Base-by-base conservation (phyloP, 2,888 invertebrate genomes). In the Cremastinae sp. region DNA sequence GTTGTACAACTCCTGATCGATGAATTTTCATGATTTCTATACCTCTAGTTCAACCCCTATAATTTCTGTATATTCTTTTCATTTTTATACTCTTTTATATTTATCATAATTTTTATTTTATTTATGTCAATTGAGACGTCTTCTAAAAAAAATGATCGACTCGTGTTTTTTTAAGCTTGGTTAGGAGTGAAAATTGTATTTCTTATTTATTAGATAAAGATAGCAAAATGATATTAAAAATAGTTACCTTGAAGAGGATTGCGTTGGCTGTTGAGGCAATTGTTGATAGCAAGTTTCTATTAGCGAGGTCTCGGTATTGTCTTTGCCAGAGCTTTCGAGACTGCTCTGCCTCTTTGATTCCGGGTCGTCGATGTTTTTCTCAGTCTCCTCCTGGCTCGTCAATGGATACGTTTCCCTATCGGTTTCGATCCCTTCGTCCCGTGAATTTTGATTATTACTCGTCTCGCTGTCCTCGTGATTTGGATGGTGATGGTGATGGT, bases 331-430 rank as follows among this genome's bases (percentile, higher is more conserved):
- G 37, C 83, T 86, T n/a, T 89, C 89, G 28, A 84, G 78, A 68
- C 86, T 87, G 70, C 80, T 84, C 65, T 87, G 87, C 55, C 84
- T 83, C 72, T 83, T 84, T 2, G 82, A 81, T 45, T 82, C 83
- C 5, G 73, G 64, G 14, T 86, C 87, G 3, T 87, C 88, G 75
- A 86, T 85, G 72, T 79, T 84, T 74, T 82, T 87, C 41, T 88
- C 85, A 39, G 81, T 79, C 18, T 84, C 87, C 12, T 88, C 87
- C 9, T 83, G 86, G 18, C 79, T 85, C n/a, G 84, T 81, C 45
- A 87, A 71, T 59, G 83, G 83, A 62, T 85, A 85, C 45, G 83
- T 83, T n/a, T 88, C 88, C n/a, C 84, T 84, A 58, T 89, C 89
- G 0, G 82, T 83, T 14, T 88, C 87, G 2, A 78, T 82, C 0